These are phyloP conservation scores for Scrobipalpa atriplicella DNA, from an alignment of 2,888 invertebrate genomes.

Conservation along the genomic window DNA sequence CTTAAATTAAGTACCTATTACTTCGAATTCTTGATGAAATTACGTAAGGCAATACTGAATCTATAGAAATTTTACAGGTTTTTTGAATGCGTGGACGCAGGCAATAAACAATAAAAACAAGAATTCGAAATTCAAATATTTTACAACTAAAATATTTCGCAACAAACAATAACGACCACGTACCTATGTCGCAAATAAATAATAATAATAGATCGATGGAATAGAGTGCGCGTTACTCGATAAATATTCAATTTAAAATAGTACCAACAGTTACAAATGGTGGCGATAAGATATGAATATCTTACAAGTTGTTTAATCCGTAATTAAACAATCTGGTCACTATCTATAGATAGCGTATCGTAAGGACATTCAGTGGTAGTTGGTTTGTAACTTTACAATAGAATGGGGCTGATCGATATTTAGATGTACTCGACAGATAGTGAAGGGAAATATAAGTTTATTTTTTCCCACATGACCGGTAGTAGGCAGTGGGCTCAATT, in stretches of 20 bases:
- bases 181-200: conserved; percentile 3
- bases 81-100: conserved; percentile 8
- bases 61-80: background rate
- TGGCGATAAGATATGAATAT: background rate
- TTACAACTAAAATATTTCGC: conserved; percentile 4
- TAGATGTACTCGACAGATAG: conserved; percentile 43
- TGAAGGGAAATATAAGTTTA: conserved; percentile 33
- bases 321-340: conserved; percentile 22
- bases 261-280: background rate
- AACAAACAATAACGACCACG: background rate
- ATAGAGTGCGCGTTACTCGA: background rate
- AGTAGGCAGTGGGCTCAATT: conserved; percentile 31
- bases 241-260: conserved; percentile 9
- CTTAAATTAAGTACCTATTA: too few relatives aligned
- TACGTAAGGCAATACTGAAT: background rate
- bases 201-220: conserved; percentile 1
- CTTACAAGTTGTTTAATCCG: background rate
- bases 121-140: background rate
- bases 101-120: conserved; percentile 16
- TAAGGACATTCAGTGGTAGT: background rate
- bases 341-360: conserved; percentile 7
- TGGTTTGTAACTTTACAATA: conserved; percentile 14
- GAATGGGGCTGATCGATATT: conserved; percentile 55
- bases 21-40: too few relatives aligned
- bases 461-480: conserved; percentile 18